These are phyloP conservation scores for Auanema freiburgensis DNA, from an alignment of 2,888 invertebrate species.

Conservation along the genomic window DNA sequence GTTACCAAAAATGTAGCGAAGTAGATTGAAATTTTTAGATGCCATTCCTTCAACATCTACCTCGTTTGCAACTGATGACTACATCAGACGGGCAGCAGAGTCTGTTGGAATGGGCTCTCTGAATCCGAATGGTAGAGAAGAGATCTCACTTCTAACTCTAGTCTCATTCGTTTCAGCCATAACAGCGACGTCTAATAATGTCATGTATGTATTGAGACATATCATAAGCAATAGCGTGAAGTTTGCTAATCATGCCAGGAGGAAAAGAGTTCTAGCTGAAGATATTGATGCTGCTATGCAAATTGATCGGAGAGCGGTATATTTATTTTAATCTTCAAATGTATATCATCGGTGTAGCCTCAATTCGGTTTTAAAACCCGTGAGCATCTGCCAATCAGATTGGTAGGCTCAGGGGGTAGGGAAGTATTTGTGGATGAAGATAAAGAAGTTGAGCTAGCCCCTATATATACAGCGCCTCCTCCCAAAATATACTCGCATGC, in stretches of 20 bases:
- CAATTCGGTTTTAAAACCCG: constrained; percentile 19
- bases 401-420: constrained; percentile 19
- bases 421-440: constrained; percentile 21
- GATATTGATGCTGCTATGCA: constrained; percentile 17
- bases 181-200: constrained; percentile 8
- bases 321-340: not conserved
- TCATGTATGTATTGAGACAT: constrained; percentile 13
- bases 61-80: no score
- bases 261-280: constrained; percentile 13
- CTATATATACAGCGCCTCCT: constrained; percentile 10
- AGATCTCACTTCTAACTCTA: no score
- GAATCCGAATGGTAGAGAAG: no score
- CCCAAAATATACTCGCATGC: constrained; percentile 14
- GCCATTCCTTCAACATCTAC: no score
- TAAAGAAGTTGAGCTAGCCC: constrained; percentile 12
- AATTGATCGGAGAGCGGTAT: constrained; percentile 11
- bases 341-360: constrained; percentile 12
- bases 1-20: no score
- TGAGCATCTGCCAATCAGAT: constrained; percentile 9
- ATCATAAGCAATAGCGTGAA: constrained; percentile 12
- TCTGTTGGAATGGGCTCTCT: no score
- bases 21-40: no score
- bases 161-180: no score
- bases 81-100: no score
- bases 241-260: constrained; percentile 17